Evolutionary conservation across 2,888 invertebrate species (phyloP), one percentile per base, ranked within the genome.

Genomic region (Heliconius hortense): DNA sequence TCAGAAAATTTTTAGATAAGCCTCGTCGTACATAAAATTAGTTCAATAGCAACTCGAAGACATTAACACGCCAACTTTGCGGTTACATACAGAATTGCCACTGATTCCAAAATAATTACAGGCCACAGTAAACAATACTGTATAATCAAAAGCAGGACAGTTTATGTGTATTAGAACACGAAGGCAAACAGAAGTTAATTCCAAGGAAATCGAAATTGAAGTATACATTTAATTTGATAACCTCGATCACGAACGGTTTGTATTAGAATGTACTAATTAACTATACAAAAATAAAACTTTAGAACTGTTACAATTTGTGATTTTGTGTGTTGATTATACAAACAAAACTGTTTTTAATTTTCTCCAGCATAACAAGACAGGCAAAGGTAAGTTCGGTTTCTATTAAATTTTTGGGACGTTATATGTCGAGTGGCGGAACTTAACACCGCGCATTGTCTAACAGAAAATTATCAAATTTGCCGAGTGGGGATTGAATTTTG

Each of bases 51-150:
- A 53, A 70, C 48, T 4, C 53, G 24, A 62, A 39, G 56, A 66
- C 64, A 74, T 77, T 62, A 64, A 71, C 79, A 78, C 79, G 78
- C 75, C 43, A 79, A 21, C 73, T 71, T 79, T 67, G 76, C 79
- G 77, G 77, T 74, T 75, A 67, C 68, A 63, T 77, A 72, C 56
- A 59, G 68, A 75, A 75, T 76, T 76, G 31, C 62, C 77, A 77
- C 72, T 77, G 76, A 79, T 78, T 75, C 68, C 43, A 59, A 62
- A 53, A 72, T 79, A 72, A 78, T 76, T 76, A 76, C 53, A 60
- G 60, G n/a, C 31, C 21, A 66, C 67, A 66, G 48, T 26, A 56
- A 70, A 53, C 53, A 53, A 56, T 70, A 56, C 70, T 64, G 43
- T 73, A 69, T 74, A 74, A 70, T 74, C 70, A 70, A 70, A 63